Conservation (phyloP, 1,140 invertebrate species). For the Drosophila burlai region DNA sequence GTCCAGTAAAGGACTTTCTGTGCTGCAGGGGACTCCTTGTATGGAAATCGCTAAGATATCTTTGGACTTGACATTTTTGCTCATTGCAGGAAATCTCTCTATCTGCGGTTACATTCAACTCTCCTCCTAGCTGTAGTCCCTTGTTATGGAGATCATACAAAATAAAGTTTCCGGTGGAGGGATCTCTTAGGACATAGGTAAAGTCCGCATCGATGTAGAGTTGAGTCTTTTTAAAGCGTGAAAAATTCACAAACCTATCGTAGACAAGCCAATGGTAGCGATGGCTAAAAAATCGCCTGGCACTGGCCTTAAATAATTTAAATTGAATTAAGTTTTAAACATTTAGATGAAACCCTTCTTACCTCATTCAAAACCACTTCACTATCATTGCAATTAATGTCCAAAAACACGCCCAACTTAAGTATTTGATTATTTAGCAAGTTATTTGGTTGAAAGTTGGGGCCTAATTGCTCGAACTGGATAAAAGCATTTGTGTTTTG, state of each 20-base stretch:
- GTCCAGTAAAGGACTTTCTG: conserved; percentile 54
- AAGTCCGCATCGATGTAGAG: conserved; percentile 61
- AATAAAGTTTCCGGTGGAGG: conserved; percentile 9
- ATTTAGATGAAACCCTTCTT: neutral
- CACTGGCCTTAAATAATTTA: conserved; percentile 41
- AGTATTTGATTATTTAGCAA: conserved; percentile 36
- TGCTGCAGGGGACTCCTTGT: conserved; percentile 56
- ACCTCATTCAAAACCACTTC: conserved; percentile 49
- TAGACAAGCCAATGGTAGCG: conserved; percentile 73
- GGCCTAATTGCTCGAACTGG: conserved; percentile 46
- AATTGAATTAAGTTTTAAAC: neutral
- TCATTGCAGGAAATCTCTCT: conserved; percentile 55
- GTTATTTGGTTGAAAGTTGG: conserved; percentile 1
- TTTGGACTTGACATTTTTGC: conserved; percentile 25
- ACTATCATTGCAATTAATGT: conserved; percentile 65
- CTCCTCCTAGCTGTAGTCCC: conserved; percentile 59
- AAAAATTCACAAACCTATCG: conserved; percentile 29
- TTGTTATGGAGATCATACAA: conserved; percentile 79
- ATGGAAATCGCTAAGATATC: conserved; percentile 68
- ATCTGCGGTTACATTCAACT: conserved; percentile 71
- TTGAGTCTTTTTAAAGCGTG: conserved; percentile 36
- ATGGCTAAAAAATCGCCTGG: conserved; percentile 25
- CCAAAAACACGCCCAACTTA: conserved; percentile 64
- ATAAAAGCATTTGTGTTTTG: conserved; percentile 28
- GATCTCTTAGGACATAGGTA: conserved; percentile 39